phyloP scores from a whole-genome alignment of 1,140 invertebrate species.

The Drosophila watanabei region DNA sequence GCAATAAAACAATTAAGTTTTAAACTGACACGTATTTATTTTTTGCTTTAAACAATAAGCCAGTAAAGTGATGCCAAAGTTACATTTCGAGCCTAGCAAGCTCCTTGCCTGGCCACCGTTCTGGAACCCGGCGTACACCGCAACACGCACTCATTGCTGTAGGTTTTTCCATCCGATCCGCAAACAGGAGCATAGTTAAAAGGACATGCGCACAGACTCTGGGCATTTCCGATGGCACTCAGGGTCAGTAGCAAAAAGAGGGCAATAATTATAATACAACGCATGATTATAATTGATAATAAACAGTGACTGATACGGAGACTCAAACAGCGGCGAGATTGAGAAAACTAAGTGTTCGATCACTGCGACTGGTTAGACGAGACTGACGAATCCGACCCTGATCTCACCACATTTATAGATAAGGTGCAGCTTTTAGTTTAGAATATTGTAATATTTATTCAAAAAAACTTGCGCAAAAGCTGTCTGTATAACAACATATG shows the following conservation, averaged over 20 bases:
- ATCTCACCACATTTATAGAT: slow-evolving; percentile 3
- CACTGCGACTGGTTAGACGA: background rate
- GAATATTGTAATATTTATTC: background rate
- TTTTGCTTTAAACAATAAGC: background rate
- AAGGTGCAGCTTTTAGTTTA: background rate
- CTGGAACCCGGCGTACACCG: background rate
- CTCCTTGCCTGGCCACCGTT: background rate
- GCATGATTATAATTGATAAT: background rate
- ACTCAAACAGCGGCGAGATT: background rate
- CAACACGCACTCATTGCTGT: background rate
- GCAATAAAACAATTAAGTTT: background rate
- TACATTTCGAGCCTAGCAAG: background rate
- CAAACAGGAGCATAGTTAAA: background rate
- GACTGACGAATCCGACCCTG: background rate
- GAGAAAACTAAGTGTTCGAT: background rate
- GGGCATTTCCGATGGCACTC: background rate
- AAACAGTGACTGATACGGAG: no score
- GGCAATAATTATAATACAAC: background rate
- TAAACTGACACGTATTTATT: background rate
- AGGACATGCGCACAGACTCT: background rate
- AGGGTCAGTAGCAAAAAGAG: background rate
- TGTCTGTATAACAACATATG: background rate
- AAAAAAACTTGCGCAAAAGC: background rate
- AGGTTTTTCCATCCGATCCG: background rate
- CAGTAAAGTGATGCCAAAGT: no score